Conservation (phyloP, 2,113 vertebrate species). For the Nesospiza acunhae region DNA sequence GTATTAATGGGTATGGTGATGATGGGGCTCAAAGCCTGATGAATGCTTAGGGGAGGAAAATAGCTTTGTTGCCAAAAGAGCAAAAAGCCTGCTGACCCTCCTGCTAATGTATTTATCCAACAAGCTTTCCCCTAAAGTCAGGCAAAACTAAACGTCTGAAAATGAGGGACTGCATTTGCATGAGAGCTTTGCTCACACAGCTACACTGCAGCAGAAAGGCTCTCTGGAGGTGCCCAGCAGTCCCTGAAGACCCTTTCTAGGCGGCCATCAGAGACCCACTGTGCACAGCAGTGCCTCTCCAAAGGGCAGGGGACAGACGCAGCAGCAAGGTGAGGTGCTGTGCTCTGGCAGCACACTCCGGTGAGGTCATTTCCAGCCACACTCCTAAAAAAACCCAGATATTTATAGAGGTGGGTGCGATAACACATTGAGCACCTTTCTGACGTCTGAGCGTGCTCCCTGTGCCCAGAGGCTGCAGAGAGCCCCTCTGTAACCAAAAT, state of each 20-base stretch:
- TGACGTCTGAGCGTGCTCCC: neutral
- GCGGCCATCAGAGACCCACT: accelerated
- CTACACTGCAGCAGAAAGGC: accelerated
- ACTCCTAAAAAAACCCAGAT: neutral
- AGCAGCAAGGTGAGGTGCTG: neutral
- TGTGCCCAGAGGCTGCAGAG: neutral
- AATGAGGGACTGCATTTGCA: neutral
- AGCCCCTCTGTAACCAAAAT: neutral
- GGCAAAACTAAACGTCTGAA: neutral
- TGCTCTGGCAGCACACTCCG: neutral
- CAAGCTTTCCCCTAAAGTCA: neutral
- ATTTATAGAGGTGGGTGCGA: accelerated
- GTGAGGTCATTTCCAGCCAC: neutral
- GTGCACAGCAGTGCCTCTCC: neutral
- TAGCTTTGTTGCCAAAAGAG: neutral
- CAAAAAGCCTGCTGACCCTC: neutral
- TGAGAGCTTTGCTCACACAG: neutral
- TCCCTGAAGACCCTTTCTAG: neutral
- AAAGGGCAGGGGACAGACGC: neutral
- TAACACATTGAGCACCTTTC: neutral
- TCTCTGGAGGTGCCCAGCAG: neutral
- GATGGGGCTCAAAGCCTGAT: neutral
- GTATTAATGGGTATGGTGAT: neutral
- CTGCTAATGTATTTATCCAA: neutral
- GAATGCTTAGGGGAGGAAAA: neutral